Conservation (phyloP, 2,113 vertebrate species). For the Corydoras maculifer region DNA sequence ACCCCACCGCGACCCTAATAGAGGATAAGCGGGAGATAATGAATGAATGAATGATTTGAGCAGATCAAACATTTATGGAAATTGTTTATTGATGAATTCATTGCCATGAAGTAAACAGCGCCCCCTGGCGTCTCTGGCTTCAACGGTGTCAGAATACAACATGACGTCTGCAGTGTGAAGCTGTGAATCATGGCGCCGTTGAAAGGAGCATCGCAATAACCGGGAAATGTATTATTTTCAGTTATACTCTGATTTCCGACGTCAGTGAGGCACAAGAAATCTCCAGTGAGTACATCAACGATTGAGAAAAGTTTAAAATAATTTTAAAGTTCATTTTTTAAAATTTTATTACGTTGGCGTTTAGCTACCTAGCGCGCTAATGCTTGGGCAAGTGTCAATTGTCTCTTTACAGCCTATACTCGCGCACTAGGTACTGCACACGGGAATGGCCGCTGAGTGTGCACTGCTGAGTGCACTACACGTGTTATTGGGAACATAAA, state of each 20-base stretch:
- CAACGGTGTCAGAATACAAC: too few relatives aligned
- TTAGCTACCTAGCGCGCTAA: not conserved
- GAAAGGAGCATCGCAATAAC: not conserved
- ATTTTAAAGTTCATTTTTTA: not conserved
- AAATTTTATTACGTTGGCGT: not conserved
- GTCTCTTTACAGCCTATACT: not conserved
- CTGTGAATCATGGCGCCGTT: constrained; percentile 1
- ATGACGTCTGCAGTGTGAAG: constrained; percentile 8
- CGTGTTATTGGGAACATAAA: too few relatives aligned
- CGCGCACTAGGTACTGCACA: not conserved
- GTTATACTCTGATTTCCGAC: not conserved
- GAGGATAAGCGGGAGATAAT: too few relatives aligned
- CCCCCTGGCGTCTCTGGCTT: too few relatives aligned
- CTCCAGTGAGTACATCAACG: constrained; percentile 7
- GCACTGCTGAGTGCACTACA: constrained; percentile 8
- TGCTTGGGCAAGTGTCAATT: not conserved
- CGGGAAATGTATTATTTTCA: not conserved
- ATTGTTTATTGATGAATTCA: too few relatives aligned
- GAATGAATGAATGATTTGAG: too few relatives aligned
- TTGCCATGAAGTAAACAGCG: too few relatives aligned
- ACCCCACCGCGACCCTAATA: too few relatives aligned
- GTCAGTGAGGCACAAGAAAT: not conserved
- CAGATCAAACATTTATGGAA: too few relatives aligned
- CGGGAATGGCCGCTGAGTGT: too few relatives aligned
- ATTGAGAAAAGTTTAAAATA: not conserved